phyloP scores from a whole-genome alignment of 23 tunicate genomes.

The Trididemnum nubilum region DNA sequence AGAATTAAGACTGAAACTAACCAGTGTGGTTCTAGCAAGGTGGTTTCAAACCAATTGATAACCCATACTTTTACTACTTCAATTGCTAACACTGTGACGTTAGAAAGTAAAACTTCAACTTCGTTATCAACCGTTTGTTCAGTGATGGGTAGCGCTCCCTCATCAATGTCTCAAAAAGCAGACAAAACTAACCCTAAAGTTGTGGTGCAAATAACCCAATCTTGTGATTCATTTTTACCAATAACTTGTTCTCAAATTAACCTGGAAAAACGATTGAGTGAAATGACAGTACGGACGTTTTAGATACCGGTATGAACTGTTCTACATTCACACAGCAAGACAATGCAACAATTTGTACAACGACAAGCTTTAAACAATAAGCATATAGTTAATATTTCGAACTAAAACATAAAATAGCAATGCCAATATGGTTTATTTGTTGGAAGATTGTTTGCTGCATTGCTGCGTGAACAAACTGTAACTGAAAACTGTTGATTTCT shows the following conservation, averaged over 20 bases:
- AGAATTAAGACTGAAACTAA: neutral
- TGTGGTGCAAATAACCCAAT: slow-evolving; percentile 76
- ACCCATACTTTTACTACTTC: slow-evolving; percentile 36
- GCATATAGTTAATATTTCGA: too few relatives aligned
- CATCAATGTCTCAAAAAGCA: neutral
- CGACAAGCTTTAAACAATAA: too few relatives aligned
- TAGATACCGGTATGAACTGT: slow-evolving; percentile 4
- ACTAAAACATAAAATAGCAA: too few relatives aligned
- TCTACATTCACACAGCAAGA: too few relatives aligned
- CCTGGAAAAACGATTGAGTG: slow-evolving; percentile 46
- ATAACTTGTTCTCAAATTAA: slow-evolving; percentile 55
- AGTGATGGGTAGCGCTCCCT: slow-evolving; percentile 26
- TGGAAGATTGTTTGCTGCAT: too few relatives aligned
- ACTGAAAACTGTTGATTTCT: too few relatives aligned
- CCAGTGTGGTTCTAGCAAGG: neutral
- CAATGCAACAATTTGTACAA: too few relatives aligned
- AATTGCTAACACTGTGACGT: slow-evolving; percentile 34
- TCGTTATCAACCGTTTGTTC: slow-evolving; percentile 50
- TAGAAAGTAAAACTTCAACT: slow-evolving; percentile 47
- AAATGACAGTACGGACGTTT: slow-evolving; percentile 15
- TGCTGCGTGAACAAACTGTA: too few relatives aligned
- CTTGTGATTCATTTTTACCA: slow-evolving; percentile 60
- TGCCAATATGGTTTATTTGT: too few relatives aligned
- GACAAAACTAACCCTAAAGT: slow-evolving; percentile 55
- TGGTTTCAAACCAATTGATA: neutral